Evolutionary conservation across 2,797 vertebrate genomes (phyloP).

Genomic region (Microchirus variegatus): DNA sequence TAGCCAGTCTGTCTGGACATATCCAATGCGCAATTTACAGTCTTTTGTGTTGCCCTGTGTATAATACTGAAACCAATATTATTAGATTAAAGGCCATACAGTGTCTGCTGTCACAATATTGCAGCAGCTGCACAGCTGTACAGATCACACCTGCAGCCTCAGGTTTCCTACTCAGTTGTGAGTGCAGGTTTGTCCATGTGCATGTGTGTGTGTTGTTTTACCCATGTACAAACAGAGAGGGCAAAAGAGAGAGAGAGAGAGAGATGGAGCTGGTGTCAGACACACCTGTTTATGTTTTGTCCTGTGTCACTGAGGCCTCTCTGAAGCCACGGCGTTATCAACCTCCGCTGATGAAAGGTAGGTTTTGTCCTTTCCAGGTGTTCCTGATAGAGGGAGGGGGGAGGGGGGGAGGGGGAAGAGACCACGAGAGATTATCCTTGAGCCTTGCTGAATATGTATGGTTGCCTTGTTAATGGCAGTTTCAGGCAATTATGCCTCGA

Average conservation of each 20-base stretch:
- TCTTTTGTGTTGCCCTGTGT: background rate
- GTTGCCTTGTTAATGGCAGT: constrained; percentile 25
- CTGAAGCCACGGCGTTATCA: constrained; percentile 59
- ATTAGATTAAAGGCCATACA: constrained; percentile 22
- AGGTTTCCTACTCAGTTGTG: constrained; percentile 24
- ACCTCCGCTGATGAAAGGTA: constrained; percentile 71
- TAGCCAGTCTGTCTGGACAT: background rate
- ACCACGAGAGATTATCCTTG: background rate
- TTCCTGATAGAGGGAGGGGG: constrained; percentile 11
- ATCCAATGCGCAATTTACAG: too few relatives aligned
- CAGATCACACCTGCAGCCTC: constrained; percentile 48
- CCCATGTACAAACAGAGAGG: constrained; percentile 12
- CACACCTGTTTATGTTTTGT: constrained; percentile 68
- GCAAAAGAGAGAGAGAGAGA: constrained; percentile 8
- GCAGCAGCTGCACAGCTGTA: constrained; percentile 60
- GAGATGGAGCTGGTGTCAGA: constrained; percentile 34
- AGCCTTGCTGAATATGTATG: constrained; percentile 13
- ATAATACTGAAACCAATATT: constrained; percentile 3
- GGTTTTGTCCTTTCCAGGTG: constrained; percentile 65
- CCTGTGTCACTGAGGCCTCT: constrained; percentile 52
- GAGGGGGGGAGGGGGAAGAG: background rate
- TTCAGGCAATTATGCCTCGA: constrained; percentile 32
- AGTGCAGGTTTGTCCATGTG: constrained; percentile 27
- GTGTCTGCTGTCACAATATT: constrained; percentile 10
- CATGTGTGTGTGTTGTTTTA: constrained; percentile 17